Conservation (phyloP, 2,888 invertebrate genomes). For the Drosophila kuntzei region DNA sequence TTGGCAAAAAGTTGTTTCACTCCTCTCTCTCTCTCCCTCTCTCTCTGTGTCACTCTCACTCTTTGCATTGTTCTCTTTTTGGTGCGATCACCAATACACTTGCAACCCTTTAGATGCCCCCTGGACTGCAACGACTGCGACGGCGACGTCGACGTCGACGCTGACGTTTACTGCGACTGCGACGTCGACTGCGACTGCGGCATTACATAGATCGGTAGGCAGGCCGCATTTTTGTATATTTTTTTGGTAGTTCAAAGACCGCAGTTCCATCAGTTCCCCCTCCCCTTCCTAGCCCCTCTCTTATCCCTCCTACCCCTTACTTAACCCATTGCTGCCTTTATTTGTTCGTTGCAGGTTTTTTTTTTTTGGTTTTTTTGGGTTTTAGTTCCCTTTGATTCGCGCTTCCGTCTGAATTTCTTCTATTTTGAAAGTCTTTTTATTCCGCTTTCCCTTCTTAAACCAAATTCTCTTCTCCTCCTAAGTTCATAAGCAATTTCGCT, state of each 20-base stretch:
- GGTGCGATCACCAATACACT: constrained; percentile 39
- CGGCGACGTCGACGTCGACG: constrained; percentile 25
- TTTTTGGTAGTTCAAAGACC: constrained; percentile 79
- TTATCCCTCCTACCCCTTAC: not conserved
- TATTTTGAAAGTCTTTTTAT: constrained; percentile 3
- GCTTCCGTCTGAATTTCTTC: constrained; percentile 18
- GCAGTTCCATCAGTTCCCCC: constrained; percentile 40
- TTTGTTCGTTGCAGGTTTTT: constrained; percentile 10
- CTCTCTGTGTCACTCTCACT: constrained; percentile 14
- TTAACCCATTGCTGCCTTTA: constrained; percentile 9
- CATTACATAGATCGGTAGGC: constrained; percentile 54
- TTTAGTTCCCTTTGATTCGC: constrained; percentile 1
- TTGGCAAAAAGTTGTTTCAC: constrained; percentile 25
- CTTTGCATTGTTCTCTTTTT: constrained; percentile 20
- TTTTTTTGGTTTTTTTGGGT: not conserved
- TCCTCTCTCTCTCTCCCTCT: constrained; percentile 1
- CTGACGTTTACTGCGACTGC: constrained; percentile 11
- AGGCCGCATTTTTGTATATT: constrained; percentile 12
- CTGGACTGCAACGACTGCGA: constrained; percentile 34
- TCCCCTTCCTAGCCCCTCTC: constrained; percentile 3
- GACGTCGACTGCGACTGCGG: constrained; percentile 5
- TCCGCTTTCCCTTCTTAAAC: no score
- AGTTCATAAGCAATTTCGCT: no score
- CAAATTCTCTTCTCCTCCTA: not conserved
- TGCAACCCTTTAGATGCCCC: constrained; percentile 39